Evolutionary conservation across 2,888 invertebrate species (phyloP), one percentile per base, ranked within the genome.

Genomic region (Muschampia staudingeri): DNA sequence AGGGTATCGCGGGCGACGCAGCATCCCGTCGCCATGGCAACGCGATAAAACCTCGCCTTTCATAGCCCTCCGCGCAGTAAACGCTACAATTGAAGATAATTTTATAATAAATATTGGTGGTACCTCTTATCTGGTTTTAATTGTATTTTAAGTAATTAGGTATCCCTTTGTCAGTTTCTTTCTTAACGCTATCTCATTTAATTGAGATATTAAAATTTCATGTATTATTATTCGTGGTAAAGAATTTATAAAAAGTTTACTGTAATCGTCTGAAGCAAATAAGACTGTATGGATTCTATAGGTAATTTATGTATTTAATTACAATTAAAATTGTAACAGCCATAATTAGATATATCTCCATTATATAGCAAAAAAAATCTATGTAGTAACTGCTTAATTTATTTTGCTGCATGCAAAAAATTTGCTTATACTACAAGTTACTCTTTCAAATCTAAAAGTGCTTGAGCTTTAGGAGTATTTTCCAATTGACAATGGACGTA

Each of bases 1-100:
- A 93, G 93, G 94, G 95, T 95, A 95, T 93, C 94, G 94, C 92
- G 91, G 91, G 89, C 89, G 94, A 93, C 95, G 94, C 94, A 93
- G 94, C 94, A 92, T 95, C 94, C 94, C 92, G 95, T 97, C 89
- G 92, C 93, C 93, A 96, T 96, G 94, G 96, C 93, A 94, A 97
- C 97, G 95, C 95, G 97, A 97, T 97, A 97, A 97, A 97, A 95
- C 96, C 96, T 96, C 95, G 94, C 95, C 96, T 96, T 96, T 96
- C 96, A 96, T 94, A 95, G 95, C 95, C 95, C 93, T 93, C 92
- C 84, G 88, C 87, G 89, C 88, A 94, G 95, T 94, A 94, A 91
- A 94, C 89, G 92, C 87, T 88, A 86, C 85, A 90, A 87, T 89
- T 90, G 89, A 87, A 91, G 92, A 94, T 87, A 82, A 81, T 70